Evolutionary conservation across 2,888 invertebrate species (phyloP).

Genomic region (Polia nebulosa): DNA sequence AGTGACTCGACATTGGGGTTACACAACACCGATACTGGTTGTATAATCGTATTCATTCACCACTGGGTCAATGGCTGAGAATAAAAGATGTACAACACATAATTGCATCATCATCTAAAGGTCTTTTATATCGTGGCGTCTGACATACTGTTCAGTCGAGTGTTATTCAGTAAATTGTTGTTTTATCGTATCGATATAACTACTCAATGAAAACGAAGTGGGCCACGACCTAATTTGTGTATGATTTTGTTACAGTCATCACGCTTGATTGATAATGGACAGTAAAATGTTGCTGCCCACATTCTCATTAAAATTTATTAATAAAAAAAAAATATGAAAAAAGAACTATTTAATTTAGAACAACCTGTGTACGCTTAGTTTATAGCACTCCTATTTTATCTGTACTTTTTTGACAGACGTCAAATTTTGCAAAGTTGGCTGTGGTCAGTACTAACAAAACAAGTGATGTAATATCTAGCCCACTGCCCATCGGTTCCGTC

Average conservation of each 20-base stretch:
- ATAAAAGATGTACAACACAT: constrained; percentile 15
- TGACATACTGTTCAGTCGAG: neutral
- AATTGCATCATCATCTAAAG: constrained; percentile 24
- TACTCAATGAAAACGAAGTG: neutral
- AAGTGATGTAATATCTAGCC: constrained; percentile 25
- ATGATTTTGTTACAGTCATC: neutral
- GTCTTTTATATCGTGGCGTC: neutral
- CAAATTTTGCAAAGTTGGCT: neutral
- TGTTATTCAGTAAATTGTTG: neutral
- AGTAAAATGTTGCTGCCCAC: neutral
- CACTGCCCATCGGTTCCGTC: constrained; percentile 5
- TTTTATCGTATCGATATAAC: constrained; percentile 10
- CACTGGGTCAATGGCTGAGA: constrained; percentile 34
- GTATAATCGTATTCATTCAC: constrained; percentile 25
- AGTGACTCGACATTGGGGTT: constrained; percentile 27
- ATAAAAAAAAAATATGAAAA: too few species aligned
- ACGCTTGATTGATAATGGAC: neutral
- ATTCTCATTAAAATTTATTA: neutral
- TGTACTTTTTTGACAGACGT: neutral
- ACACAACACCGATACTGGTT: constrained; percentile 25
- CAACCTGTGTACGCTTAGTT: neutral
- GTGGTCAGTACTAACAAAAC: constrained; percentile 1
- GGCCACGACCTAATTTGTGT: neutral
- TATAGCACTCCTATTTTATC: neutral
- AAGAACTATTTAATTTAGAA: too few species aligned